Conservation (phyloP, 2,113 vertebrate genomes). For the Tragelaphus buxtoni region DNA sequence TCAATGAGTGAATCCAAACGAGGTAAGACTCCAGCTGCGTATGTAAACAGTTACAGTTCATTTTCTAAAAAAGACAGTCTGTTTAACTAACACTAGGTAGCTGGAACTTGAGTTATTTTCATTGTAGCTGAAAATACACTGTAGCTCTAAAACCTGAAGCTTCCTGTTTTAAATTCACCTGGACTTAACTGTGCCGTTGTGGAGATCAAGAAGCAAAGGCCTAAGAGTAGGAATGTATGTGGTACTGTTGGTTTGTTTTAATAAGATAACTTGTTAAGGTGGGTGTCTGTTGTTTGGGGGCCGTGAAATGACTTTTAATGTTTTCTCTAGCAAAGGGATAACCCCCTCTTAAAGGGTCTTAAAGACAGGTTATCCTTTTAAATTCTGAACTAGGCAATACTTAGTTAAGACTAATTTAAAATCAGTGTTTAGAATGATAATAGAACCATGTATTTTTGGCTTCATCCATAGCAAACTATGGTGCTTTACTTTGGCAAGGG, state of each 20-base stretch:
- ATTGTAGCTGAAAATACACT: background rate
- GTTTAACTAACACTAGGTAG: background rate
- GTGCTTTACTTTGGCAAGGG: background rate
- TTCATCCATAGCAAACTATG: background rate
- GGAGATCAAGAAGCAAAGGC: background rate
- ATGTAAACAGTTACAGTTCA: background rate
- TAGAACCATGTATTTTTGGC: background rate
- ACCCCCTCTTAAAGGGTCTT: background rate
- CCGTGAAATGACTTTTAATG: background rate
- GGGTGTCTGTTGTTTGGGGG: background rate
- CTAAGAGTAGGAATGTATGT: background rate
- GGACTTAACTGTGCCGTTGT: background rate
- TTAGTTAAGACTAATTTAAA: background rate
- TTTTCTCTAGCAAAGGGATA: background rate
- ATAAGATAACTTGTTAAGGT: background rate
- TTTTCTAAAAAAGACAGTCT: background rate
- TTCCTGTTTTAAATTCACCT: background rate
- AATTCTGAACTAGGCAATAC: background rate
- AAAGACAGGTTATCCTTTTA: background rate
- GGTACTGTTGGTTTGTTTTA: background rate
- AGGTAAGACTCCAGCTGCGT: conserved; percentile 80
- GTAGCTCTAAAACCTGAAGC: background rate
- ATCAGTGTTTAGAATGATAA: background rate
- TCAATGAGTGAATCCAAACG: conserved; percentile 87
- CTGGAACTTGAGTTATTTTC: conserved; percentile 1